phyloP scores from a whole-genome alignment of 2,888 invertebrate species.

The Drosophila subsilvestris region DNA sequence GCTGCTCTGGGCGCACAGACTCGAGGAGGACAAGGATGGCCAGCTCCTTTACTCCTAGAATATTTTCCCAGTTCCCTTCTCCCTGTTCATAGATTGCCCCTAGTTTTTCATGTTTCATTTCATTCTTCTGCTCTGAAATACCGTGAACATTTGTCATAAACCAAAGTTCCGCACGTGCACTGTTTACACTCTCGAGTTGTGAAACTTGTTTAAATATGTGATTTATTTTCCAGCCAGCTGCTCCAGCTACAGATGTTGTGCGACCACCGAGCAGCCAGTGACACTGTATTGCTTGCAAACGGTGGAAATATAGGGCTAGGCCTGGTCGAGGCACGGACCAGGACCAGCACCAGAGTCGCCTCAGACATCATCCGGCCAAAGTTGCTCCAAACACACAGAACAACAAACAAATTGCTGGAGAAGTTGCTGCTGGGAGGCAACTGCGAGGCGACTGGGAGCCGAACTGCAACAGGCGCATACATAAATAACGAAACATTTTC shows the following conservation, averaged over 20 bases:
- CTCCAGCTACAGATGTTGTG: constrained; percentile 51
- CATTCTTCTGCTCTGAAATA: constrained; percentile 31
- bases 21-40: constrained; percentile 60
- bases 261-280: constrained; percentile 46
- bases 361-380: constrained; percentile 34
- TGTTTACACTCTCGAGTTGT: constrained; percentile 73
- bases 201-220: constrained; percentile 78
- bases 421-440: constrained; percentile 57
- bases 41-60: constrained; percentile 51
- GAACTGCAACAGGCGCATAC: constrained; percentile 71
- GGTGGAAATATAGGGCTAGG: constrained; percentile 43
- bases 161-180: constrained; percentile 73
- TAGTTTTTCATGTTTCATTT: constrained; percentile 1
- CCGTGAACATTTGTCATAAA: constrained; percentile 75
- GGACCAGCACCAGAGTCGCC: background rate
- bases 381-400: constrained; percentile 48
- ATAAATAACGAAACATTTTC: constrained; percentile 73
- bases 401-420: constrained; percentile 62
- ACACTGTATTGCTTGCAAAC: constrained; percentile 45
- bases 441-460: constrained; percentile 18
- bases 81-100: background rate
- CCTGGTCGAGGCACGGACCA: constrained; percentile 16
- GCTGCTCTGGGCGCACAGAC: constrained; percentile 62
- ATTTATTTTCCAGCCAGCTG: constrained; percentile 75
- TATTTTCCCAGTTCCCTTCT: constrained; percentile 4